Evolutionary conservation across 2,113 vertebrate genomes (phyloP), one percentile per base, ranked within the genome.

Genomic region (Ovis aries): DNA sequence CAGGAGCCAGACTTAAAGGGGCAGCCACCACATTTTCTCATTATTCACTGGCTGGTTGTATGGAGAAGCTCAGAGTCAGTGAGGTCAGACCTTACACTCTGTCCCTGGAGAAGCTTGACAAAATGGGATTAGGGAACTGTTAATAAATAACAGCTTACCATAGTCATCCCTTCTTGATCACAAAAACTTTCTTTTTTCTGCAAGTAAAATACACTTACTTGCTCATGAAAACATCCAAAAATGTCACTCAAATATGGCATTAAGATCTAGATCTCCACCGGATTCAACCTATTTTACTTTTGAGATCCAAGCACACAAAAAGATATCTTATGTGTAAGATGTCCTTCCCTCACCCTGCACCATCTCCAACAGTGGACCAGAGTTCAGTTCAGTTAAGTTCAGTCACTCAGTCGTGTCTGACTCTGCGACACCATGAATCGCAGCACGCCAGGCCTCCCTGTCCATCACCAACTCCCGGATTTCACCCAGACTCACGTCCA

Each of bases 141-240:
- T 53, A 40, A 60, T 83, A 83, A 96, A 64, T 50, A 64, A 8
- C 17, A 78, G 36, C 7, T 71, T 59, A 43, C 17, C 29, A 57
- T 9, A 23, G 19, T 23, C 27, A 92, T 36, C 33, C 21, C 27
- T 71, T 86, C 27, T n/a, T 64, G 23, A 50, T 53, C 29, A 87
- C 31, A 87, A 87, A 88, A 57, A 6, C 31, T 71, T 50, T 85
- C n/a, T 53, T 59, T 17, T 40, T 91, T 62, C 25, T 48, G 9
- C n/a, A 36, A 71, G 88, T 71, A 96, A 94, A 82, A 94, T 82
- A 23, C 6, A 59, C 53, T 96, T 31, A 55, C 12, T 16, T 77
- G 23, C 13, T 89, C 29, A 77, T 17, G 13, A 64, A 60, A 16
- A 45, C 17, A 88, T 64, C 25, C 53, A 19, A 29, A 90, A 57